phyloP scores from a whole-genome alignment of 2,113 vertebrate species.

The Pachycephala philippinensis region DNA sequence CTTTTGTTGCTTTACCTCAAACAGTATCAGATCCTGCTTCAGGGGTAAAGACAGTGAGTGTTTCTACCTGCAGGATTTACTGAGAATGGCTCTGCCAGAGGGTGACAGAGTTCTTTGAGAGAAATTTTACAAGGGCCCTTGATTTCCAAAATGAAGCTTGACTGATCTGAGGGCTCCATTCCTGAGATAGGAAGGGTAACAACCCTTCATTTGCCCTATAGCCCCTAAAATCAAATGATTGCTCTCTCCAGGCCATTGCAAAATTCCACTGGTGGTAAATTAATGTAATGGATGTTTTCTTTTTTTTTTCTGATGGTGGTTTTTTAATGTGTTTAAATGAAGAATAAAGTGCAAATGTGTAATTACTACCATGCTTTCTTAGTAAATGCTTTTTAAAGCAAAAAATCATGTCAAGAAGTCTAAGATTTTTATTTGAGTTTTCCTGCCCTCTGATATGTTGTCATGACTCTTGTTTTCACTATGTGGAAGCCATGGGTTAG shows the following conservation, averaged over 20 bases:
- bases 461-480: not conserved
- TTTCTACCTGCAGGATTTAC: not conserved
- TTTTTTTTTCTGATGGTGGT: fast-evolving
- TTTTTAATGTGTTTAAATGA: not conserved
- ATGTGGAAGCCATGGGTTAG: not conserved
- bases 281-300: not conserved
- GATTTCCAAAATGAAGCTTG: not conserved
- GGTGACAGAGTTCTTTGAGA: not conserved
- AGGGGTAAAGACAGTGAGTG: not conserved
- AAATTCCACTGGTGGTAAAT: not conserved
- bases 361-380: not conserved
- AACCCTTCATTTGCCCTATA: not conserved
- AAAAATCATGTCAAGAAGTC: not conserved
- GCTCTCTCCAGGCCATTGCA: not conserved
- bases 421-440: not conserved
- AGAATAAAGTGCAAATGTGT: not conserved
- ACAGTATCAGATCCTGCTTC: not conserved
- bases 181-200: not conserved
- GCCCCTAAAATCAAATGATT: not conserved
- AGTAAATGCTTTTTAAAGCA: not conserved
- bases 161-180: not conserved
- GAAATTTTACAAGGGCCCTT: not conserved
- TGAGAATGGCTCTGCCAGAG: not conserved
- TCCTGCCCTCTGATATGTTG: not conserved
- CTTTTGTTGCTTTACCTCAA: not conserved